Conservation (phyloP, 1,140 invertebrate species). For the Drosophila rhopaloa region DNA sequence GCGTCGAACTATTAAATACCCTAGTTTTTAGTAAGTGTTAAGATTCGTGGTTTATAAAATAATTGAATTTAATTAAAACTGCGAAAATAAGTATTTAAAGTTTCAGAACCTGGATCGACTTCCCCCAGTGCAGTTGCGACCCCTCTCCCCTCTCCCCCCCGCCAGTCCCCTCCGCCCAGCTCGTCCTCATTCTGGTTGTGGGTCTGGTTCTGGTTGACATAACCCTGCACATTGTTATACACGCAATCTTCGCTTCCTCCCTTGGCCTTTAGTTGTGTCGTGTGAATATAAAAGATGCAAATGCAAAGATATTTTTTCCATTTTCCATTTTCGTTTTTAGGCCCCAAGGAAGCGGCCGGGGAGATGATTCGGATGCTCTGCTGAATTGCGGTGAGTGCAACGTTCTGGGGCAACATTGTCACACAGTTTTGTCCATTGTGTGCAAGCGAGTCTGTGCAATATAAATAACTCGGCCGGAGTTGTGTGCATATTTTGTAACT, state of each 20-base stretch:
- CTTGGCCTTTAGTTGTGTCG: conserved; percentile 52
- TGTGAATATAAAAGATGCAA: conserved; percentile 76
- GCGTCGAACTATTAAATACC: too few species aligned
- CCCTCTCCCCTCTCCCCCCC: neutral
- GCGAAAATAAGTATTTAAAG: too few species aligned
- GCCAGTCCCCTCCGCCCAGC: conserved; percentile 1
- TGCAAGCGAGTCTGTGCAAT: conserved; percentile 44
- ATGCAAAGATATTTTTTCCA: conserved; percentile 75
- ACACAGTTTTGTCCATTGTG: conserved; percentile 71
- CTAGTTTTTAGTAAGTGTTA: too few species aligned
- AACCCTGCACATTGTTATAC: conserved; percentile 62
- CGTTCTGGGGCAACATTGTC: conserved; percentile 65
- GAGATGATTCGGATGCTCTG: conserved; percentile 6
- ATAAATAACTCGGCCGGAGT: conserved; percentile 67
- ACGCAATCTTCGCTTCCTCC: conserved; percentile 56
- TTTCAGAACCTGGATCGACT: neutral
- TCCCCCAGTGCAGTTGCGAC: conserved; percentile 2
- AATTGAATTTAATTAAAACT: too few species aligned
- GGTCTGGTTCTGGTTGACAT: conserved; percentile 54
- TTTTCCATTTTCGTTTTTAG: conserved; percentile 67
- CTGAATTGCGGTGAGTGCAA: conserved; percentile 14
- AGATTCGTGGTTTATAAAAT: too few species aligned
- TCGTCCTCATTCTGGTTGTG: conserved; percentile 20
- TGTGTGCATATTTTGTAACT: conserved; percentile 75
- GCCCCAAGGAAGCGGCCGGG: conserved; percentile 9